Conservation (phyloP, 1,140 invertebrate genomes). For the Metopolophium dirhodum region DNA sequence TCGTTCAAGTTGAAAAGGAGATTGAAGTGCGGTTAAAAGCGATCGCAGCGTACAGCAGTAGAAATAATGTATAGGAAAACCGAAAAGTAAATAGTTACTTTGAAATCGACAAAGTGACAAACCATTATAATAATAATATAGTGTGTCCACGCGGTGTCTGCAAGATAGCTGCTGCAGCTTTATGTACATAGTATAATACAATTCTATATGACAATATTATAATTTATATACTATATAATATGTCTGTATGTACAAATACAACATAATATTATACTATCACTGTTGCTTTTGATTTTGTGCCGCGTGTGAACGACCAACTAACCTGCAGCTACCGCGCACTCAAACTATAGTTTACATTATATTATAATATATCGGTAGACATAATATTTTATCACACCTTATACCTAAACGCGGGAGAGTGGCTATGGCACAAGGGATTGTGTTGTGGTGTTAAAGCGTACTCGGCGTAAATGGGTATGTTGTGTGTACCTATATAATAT, state of each 20-base stretch:
- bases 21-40: not conserved
- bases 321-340: not conserved
- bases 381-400: not conserved
- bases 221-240: no score
- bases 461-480: no score
- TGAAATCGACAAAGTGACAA: not conserved
- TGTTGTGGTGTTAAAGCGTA: not conserved
- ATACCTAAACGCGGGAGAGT: not conserved
- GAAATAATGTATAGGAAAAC: not conserved
- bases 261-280: no score
- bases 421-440: not conserved
- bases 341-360: not conserved
- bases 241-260: no score
- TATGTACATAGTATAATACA: not conserved
- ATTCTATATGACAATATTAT: not conserved
- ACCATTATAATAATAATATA: not conserved
- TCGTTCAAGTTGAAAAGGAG: not conserved
- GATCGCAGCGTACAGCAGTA: not conserved
- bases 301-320: not conserved
- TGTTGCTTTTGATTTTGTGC: not conserved
- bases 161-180: not conserved
- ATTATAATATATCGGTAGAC: no score
- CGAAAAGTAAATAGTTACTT: not conserved
- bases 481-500: no score
- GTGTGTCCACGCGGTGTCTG: not conserved